Base-by-base conservation (phyloP, 1,140 invertebrate species). In the Drosophila albomicans region DNA sequence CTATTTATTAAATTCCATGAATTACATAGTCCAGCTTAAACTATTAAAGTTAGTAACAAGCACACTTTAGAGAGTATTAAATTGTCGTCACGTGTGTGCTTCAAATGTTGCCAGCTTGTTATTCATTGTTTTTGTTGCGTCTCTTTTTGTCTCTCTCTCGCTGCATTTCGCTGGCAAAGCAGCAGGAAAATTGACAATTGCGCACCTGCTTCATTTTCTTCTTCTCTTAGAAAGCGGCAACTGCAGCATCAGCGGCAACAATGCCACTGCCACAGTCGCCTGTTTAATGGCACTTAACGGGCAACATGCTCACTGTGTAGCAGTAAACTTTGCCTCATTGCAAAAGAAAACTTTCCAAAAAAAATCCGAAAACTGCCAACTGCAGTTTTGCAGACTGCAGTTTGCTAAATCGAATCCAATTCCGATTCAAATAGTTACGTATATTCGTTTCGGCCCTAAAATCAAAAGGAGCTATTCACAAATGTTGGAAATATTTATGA, bases 241-340 rank as follows among this genome's bases (percentile, higher is more conserved):
- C 46, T 16, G 45, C 65, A 35, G 30, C 71, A 67, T 35, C 81
- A 79, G 57, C 68, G 76, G 73, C 84, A 89, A 89, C 82, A 85
- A 61, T 85, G 82, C 82, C 82, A 86, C 74, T 79, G 80, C 20
- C 16, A 72, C 75, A 68, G 81, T 88, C 74, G 80, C 82, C 84
- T 87, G 84, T 86, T 88, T 87, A 87, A 87, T 87, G 84, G 85
- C 84, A 87, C 87, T 87, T 87, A 87, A 87, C 84, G 84, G 82
- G 88, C 82, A 87, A 81, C 82, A 87, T 79, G 84, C 80, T 78
- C 72, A 81, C 82, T 88, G 77, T 88, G 66, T 87, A 88, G 82
- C 82, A 87, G 82, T 88, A 87, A 87, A 87, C 82, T 87, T 88
- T 79, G 76, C 67, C 76, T 75, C 16, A 64, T 49, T 61, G 72